Evolutionary conservation across 2,797 vertebrate species (phyloP), one percentile per base, ranked within the genome.

Genomic region (Ambastaia sidthimunki): DNA sequence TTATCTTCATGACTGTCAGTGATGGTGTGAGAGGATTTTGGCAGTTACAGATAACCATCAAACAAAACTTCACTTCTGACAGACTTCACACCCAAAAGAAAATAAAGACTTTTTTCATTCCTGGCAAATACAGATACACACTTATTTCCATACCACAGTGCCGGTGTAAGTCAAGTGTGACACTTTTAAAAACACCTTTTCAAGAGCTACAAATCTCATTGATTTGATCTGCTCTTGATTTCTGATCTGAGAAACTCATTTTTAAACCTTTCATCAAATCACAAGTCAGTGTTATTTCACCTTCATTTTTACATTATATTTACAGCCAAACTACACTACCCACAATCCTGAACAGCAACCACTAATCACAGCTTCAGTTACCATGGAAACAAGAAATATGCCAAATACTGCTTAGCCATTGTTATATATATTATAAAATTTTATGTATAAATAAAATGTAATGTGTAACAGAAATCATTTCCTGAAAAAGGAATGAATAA

Each of bases 11-110:
- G 21, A 59, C 21, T n/a, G n/a, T n/a, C n/a, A n/a, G n/a, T n/a
- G n/a, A n/a, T n/a, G n/a, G n/a, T n/a, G n/a, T n/a, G 9, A 4
- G 21, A 59, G 23, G 21, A 59, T 4, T 25, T 4, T 25, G 23
- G 23, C 23, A 28, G 57, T 60, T 60, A 60, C 9, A 60, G 57
- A 60, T 60, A 25, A 60, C 4, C 57, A 60, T 60, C 57, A 60
- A 16, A 28, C 23, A 25, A 15, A 4, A 60, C 7, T 7, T 6
- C 9, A 6, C 13, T 57, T 21, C 23, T 28, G 12, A 28, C 23
- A 25, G 12, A 28, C 55, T 12, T 57, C 55, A 21, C 57, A 12
- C 12, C 57, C 57, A 25, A 21, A 23, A 16, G 13, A 28, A 60
- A 28, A 13, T 59, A 4, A 13, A 6, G 55, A 21, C 9, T 12